Conservation (phyloP, 2,888 invertebrate genomes). For the Pimpla rufipes region DNA sequence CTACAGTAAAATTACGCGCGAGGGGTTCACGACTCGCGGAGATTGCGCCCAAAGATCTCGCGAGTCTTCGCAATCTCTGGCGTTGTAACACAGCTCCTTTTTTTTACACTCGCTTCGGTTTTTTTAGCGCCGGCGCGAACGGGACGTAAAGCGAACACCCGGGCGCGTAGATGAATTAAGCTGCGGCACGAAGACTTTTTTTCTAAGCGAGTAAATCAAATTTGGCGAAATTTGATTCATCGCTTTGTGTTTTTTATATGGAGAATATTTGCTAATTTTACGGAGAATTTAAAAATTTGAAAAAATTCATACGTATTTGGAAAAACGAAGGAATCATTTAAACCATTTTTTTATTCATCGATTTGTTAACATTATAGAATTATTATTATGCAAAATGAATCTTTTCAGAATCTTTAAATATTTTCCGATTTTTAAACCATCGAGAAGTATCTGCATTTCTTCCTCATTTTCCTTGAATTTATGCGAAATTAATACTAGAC, state of each 20-base stretch:
- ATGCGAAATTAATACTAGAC: too few relatives aligned
- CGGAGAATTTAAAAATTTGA: too few relatives aligned
- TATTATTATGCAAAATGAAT: too few relatives aligned
- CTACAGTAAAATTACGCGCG: constrained; percentile 20
- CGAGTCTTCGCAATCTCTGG: neutral
- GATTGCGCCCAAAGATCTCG: constrained; percentile 25
- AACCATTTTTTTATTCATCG: too few relatives aligned
- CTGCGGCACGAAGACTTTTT: neutral
- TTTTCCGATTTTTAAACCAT: too few relatives aligned
- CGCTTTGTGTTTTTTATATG: neutral
- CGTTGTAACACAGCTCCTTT: neutral
- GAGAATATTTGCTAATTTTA: neutral
- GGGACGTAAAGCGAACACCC: neutral
- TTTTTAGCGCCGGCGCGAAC: neutral
- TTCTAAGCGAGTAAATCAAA: neutral
- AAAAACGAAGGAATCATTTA: too few relatives aligned
- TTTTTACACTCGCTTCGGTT: neutral
- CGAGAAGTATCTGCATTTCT: too few relatives aligned
- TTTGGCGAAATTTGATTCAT: neutral
- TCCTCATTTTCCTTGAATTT: too few relatives aligned
- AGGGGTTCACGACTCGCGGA: constrained; percentile 15
- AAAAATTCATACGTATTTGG: too few relatives aligned
- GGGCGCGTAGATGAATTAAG: neutral
- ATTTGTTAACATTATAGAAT: too few relatives aligned
- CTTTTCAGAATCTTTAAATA: too few relatives aligned